Percentiles rank a stretch among this genome's conserved stretches.
Evolutionary conservation across 2,888 invertebrate species (phyloP).

Genomic region (Drosophila differens): DNA sequence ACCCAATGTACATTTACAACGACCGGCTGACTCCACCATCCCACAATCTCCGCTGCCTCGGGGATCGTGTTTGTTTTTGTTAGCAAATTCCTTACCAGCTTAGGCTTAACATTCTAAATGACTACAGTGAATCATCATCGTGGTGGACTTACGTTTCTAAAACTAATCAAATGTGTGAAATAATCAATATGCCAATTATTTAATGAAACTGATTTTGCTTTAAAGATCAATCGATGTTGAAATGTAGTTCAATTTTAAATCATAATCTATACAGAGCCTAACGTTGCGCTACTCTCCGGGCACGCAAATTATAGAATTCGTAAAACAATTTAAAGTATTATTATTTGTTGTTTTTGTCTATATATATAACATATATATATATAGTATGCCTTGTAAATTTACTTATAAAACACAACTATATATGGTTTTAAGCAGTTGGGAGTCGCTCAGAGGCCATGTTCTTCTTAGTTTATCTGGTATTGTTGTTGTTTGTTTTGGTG

Average conservation of each 20-base stretch:
- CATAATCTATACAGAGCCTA: slow-evolving; percentile 46
- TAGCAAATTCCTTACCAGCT: slow-evolving; percentile 26
- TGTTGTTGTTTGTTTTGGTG: slow-evolving; percentile 44
- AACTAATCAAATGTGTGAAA: slow-evolving; percentile 34
- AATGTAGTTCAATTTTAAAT: slow-evolving; percentile 36
- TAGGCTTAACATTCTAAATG: slow-evolving; percentile 55
- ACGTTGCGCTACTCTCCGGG: slow-evolving; percentile 22
- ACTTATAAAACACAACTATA: slow-evolving; percentile 32
- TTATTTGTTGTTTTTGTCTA: slow-evolving; percentile 1
- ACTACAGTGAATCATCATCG: slow-evolving; percentile 56
- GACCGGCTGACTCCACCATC: slow-evolving; percentile 19
- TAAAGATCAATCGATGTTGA: slow-evolving; percentile 15
- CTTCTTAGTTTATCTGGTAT: slow-evolving; percentile 40
- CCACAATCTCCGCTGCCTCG: slow-evolving; percentile 8
- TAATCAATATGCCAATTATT: slow-evolving; percentile 30
- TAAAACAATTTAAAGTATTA: slow-evolving; percentile 26
- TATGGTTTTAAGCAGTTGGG: slow-evolving; percentile 21
- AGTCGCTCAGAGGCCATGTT: slow-evolving; percentile 35
- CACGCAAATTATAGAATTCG: slow-evolving; percentile 17
- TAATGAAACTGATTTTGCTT: slow-evolving; percentile 18
- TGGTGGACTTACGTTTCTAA: slow-evolving; percentile 43
- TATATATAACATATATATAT: slow-evolving; percentile 4
- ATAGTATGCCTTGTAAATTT: slow-evolving; percentile 7
- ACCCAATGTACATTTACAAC: slow-evolving; percentile 61
- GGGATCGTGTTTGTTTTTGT: slow-evolving; percentile 9